These are phyloP conservation scores for Chrysocyon brachyurus DNA, from an alignment of 2,797 vertebrate genomes.

Conservation along the genomic window DNA sequence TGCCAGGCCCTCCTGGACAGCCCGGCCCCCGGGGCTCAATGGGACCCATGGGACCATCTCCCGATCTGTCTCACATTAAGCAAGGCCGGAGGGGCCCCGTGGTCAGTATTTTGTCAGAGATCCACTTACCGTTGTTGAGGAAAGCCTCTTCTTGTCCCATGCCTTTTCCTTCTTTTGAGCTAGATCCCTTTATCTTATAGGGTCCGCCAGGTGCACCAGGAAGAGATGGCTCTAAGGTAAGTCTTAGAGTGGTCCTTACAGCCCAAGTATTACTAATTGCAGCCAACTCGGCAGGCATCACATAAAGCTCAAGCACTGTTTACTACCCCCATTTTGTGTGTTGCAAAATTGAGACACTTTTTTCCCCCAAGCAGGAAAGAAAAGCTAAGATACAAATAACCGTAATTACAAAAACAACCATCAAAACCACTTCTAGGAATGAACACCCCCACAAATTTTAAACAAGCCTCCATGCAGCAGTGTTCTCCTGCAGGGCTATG, in stretches of 20 bases:
- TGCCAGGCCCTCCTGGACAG: conserved; percentile 92
- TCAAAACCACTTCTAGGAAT: not conserved
- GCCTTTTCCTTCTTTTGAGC: conserved; percentile 58
- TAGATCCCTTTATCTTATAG: conserved; percentile 88
- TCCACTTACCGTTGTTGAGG: not conserved
- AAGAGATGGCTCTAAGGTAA: conserved; percentile 96
- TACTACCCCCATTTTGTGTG: not conserved
- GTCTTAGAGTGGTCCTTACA: conserved; percentile 28
- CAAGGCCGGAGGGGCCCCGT: conserved; percentile 96
- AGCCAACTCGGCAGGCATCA: rapidly evolving
- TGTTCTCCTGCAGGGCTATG: not conserved
- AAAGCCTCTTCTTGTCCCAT: rapidly evolving
- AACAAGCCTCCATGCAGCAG: not conserved
- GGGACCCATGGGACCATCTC: conserved; percentile 97
- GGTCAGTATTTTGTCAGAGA: conserved; percentile 90
- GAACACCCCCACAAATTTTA: not conserved
- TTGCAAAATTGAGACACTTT: not conserved
- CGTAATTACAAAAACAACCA: not conserved
- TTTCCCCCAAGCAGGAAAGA: not conserved
- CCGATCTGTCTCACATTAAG: conserved; percentile 96
- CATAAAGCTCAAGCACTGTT: not conserved
- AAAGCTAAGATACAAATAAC: conserved; percentile 1
- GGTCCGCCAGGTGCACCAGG: conserved; percentile 95
- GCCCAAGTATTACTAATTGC: not conserved
- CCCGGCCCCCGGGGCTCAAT: conserved; percentile 96